Base-by-base conservation (phyloP, 2,888 invertebrate species). In the Trissolcus japonicus region DNA sequence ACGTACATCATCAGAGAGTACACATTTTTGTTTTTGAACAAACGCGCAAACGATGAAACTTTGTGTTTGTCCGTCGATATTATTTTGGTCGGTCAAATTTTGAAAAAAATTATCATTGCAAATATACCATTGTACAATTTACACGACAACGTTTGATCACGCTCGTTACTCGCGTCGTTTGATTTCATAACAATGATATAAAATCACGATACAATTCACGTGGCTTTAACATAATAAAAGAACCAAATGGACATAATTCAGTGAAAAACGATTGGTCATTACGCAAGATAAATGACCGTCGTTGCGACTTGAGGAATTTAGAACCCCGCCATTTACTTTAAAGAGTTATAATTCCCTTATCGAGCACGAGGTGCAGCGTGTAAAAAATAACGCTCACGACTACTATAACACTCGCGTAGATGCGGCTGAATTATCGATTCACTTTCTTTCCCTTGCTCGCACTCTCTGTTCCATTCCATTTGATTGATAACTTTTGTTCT, bases 291-390 rank as follows among this genome's bases (percentile, higher is more conserved):
- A 41, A 57, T 43, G 13, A 11, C 7, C 13, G 16, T 2, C 21
- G 17, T 7, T 46, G 13, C 43, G 43, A 17, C 56, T 9, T 16
- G 41, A 40, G n/a, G 43, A 59, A 29, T 50, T 60, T 60, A 11
- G 16, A 50, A 6, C 9, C 29, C 19, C 16, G 61, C 29, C 57
- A 57, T 66, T 57, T 57, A 57, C 41, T 51, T 41, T 21, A 54
- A 51, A 66, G 51, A 66, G 21, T 66, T 50, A 51, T 25, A 41
- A 57, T 66, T 66, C 35, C 35, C 50, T 66, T 66, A 67, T 67
- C 59, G 25, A 40, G 41, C 7, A 13, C 13, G 25, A 4, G 53
- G 11, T 16, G 29, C 46, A 16, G 13, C 19, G 19, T 14, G 29
- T 48, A 51, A 56, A 65, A 66, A 50, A 66, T 66, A 56, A 57